These are phyloP conservation scores for Trachops cirrhosus DNA, from an alignment of 2,797 vertebrate species.

Conservation along the genomic window DNA sequence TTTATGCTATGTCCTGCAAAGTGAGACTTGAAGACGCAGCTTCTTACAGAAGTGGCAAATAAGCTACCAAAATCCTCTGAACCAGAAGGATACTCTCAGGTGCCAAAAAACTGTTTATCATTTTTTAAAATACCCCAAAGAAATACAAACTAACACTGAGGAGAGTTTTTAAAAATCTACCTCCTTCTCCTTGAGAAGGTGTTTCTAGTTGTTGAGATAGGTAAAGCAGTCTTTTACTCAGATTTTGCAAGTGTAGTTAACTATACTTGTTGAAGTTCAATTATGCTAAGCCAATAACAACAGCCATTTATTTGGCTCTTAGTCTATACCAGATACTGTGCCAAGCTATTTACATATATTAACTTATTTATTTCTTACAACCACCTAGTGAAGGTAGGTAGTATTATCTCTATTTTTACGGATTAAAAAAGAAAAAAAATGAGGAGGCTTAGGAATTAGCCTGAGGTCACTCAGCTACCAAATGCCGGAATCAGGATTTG, in stretches of 20 bases:
- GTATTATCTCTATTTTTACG: constrained; percentile 39
- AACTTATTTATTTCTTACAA: constrained; percentile 28
- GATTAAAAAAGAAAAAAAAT: not conserved
- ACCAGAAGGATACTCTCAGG: not conserved
- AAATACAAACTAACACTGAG: not conserved
- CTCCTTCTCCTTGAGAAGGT: constrained; percentile 37
- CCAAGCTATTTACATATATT: not conserved
- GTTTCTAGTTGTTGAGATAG: constrained; percentile 32
- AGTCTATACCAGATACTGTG: not conserved
- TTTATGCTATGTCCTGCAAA: not conserved
- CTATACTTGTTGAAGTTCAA: constrained; percentile 45
- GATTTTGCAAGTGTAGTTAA: constrained; percentile 43
- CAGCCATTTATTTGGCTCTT: constrained; percentile 36
- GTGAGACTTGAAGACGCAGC: not conserved
- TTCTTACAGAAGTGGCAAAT: constrained; percentile 31
- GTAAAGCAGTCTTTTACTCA: constrained; percentile 41
- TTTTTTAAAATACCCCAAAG: constrained; percentile 48
- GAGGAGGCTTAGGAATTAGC: not conserved
- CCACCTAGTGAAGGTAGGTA: not conserved
- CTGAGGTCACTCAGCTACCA: not conserved
- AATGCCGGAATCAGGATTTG: not conserved
- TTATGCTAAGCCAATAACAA: constrained; percentile 42
- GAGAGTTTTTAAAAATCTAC: constrained; percentile 37
- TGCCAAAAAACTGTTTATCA: not conserved
- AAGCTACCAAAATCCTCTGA: constrained; percentile 15